Conservation (phyloP, 2,888 invertebrate species). For the Hydrotaea cyrtoneurina region DNA sequence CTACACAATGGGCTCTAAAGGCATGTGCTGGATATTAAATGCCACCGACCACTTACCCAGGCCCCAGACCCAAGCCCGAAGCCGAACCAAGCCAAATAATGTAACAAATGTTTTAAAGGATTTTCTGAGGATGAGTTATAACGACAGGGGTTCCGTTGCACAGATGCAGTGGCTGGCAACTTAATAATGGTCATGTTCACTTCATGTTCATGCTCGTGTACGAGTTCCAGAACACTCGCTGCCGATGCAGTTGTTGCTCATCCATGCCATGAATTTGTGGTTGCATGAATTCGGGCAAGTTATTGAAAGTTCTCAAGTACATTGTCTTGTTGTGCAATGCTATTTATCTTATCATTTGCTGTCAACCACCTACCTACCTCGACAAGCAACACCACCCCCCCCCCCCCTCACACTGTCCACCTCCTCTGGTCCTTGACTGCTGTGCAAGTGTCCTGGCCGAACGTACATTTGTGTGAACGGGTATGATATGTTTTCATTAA, state of each 20-base stretch:
- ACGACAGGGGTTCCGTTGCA: constrained; percentile 21
- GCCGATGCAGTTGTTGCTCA: neutral
- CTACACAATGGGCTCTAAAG: constrained; percentile 14
- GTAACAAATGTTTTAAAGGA: constrained; percentile 8
- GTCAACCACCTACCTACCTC: neutral
- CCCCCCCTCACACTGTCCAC: neutral
- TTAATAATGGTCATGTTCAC: constrained; percentile 33
- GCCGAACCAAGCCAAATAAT: constrained; percentile 1
- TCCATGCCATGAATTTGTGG: neutral
- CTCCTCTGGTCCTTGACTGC: neutral
- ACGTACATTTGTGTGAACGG: neutral
- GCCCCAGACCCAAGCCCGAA: too few species aligned
- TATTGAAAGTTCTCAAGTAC: constrained; percentile 41
- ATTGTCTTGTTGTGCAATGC: constrained; percentile 32
- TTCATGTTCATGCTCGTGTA: constrained; percentile 8
- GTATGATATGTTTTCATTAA: constrained; percentile 41
- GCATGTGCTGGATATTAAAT: constrained; percentile 5
- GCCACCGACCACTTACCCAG: neutral
- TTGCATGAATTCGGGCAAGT: constrained; percentile 28
- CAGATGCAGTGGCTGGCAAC: constrained; percentile 15
- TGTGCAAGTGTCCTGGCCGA: constrained; percentile 19
- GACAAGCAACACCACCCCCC: neutral
- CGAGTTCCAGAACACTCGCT: neutral
- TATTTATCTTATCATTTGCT: constrained; percentile 29
- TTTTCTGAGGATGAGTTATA: constrained; percentile 31